These are phyloP conservation scores for Caranx melampygus DNA, from an alignment of 2,113 vertebrate species.

Conservation along the genomic window DNA sequence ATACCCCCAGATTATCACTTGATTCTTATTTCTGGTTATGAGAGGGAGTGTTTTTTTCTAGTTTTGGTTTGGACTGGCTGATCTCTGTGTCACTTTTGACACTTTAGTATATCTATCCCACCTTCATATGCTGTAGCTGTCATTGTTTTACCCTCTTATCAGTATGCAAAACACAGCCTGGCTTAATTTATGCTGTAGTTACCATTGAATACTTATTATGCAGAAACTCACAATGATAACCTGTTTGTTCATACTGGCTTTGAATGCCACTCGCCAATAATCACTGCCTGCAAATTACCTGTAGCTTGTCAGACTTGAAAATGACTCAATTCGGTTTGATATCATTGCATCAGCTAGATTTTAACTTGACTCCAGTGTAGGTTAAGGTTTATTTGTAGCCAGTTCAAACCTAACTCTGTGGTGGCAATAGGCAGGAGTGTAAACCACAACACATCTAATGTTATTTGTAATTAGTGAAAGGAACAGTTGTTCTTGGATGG, in stretches of 20 bases:
- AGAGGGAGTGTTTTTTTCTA: not conserved
- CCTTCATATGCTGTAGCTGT: not conserved
- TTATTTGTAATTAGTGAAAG: not conserved
- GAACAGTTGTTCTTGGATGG: slow-evolving; percentile 15
- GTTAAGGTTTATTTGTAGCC: not conserved
- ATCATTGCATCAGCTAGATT: not conserved
- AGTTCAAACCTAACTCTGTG: not conserved
- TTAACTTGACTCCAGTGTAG: not conserved
- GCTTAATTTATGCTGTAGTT: not conserved
- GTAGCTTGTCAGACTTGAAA: not conserved
- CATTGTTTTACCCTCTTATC: not conserved
- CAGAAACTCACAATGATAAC: not conserved
- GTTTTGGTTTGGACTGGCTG: not conserved
- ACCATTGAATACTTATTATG: not conserved
- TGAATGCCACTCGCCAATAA: not conserved
- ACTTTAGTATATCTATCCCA: not conserved
- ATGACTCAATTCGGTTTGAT: not conserved
- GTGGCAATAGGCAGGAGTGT: not conserved
- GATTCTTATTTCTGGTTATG: not conserved
- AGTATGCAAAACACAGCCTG: too few species aligned
- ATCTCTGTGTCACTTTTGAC: not conserved
- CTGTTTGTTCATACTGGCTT: not conserved
- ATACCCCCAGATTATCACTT: too few species aligned
- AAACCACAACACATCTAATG: not conserved
- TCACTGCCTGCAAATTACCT: not conserved